These are phyloP conservation scores for Flexamia atlantica DNA, from an alignment of 2,888 invertebrate species.

Conservation along the genomic window DNA sequence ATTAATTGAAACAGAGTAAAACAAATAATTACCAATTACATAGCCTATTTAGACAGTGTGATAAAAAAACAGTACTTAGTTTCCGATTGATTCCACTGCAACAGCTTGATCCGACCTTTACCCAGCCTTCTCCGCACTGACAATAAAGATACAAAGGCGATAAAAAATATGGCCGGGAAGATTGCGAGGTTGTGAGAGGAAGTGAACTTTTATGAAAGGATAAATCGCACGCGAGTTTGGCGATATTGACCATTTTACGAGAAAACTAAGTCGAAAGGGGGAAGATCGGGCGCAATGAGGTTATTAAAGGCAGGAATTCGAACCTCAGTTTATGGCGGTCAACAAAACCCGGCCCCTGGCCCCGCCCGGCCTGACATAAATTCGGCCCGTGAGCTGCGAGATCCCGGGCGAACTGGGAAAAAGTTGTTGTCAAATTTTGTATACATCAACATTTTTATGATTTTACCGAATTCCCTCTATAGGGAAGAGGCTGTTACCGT, in stretches of 20 bases:
- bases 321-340: constrained; percentile 35
- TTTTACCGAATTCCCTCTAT: no score
- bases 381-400: not conserved
- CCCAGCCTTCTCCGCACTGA: not conserved
- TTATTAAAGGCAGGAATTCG: constrained; percentile 30
- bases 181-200: constrained; percentile 15
- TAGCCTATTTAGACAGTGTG: no score
- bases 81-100: no score
- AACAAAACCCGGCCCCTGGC: constrained; percentile 12
- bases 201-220: constrained; percentile 40
- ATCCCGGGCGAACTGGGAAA: no score
- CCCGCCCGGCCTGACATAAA: constrained; percentile 5
- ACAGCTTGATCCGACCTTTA: not conserved
- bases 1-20: no score
- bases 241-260: constrained; percentile 20
- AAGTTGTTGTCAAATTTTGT: no score
- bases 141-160: constrained; percentile 12
- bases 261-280: not conserved
- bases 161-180: not conserved
- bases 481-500: no score
- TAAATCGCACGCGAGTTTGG: constrained; percentile 22
- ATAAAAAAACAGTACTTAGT: no score
- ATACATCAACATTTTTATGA: no score
- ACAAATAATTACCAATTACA: no score
- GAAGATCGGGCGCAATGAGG: constrained; percentile 15